Evolutionary conservation across 1,140 invertebrate species (phyloP), one percentile per base, ranked within the genome.

Genomic region (Tetramorium simillimum): DNA sequence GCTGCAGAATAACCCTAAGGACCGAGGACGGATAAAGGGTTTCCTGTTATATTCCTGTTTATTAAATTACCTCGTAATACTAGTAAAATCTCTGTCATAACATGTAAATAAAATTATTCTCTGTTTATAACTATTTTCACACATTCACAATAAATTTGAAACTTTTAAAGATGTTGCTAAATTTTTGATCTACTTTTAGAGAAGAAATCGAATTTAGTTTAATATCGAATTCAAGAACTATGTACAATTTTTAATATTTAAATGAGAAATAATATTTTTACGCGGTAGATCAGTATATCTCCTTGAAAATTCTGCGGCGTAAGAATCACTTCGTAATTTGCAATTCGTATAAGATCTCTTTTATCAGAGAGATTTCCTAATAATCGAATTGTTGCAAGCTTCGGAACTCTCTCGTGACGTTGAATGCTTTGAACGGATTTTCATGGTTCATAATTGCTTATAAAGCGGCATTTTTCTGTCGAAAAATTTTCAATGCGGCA

Each of bases 11-110:
- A 60, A 60, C 21, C 21, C 53, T 43, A 60, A 60, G 53, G 53
- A 76, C 53, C 37, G 12, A 28, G 14, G 73, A 76, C 53, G 37
- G n/a, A 4, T 76, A 60, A 43, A 60, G 73, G 51, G n/a, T 3
- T 2, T 43, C 14, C 21, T 40, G 40, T 16, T 76, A 76, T 60
- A 76, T 60, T 40, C 33, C 7, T 14, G 53, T 37, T 76, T 56
- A 76, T 76, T 76, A 60, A 58, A 60, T 76, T 76, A 60, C n/a
- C 7, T 76, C 18, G n/a, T 75, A 58, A 75, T 58, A 37, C 14
- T n/a, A 49, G 21, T 37, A 28, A 37, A 53, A 76, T 24, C 21
- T 21, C 53, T 40, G 53, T 60, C 53, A 14, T 3, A 43, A 6
- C 40, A 18, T 3, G 4, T 76, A 60, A 76, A 76, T 24, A 76